Evolutionary conservation across 2,888 invertebrate genomes (phyloP).

Genomic region (Oscheius sp.): DNA sequence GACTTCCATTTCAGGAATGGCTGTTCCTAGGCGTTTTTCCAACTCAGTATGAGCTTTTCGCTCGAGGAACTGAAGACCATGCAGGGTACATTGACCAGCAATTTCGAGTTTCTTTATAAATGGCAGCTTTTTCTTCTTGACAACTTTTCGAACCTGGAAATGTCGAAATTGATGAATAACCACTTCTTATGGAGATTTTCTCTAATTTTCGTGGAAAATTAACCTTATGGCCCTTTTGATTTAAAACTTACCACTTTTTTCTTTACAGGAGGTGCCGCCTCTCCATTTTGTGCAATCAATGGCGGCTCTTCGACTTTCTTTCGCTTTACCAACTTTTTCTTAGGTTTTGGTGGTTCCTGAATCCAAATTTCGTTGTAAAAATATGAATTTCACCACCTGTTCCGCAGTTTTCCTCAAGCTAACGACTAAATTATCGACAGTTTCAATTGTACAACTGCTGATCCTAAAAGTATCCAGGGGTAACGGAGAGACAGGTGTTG

Average conservation of each 20-base stretch:
- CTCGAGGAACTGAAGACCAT: constrained; percentile 54
- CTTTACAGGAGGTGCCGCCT: constrained; percentile 7
- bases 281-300: constrained; percentile 2
- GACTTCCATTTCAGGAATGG: constrained; percentile 52
- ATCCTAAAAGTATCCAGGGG: constrained; percentile 57
- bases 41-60: constrained; percentile 55
- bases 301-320: constrained; percentile 25
- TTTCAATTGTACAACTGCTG: constrained; percentile 54
- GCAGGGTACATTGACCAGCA: constrained; percentile 57
- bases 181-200: no score
- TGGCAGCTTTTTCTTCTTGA: constrained; percentile 43
- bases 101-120: constrained; percentile 54
- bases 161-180: background rate
- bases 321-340: constrained; percentile 41
- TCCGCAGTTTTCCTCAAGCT: constrained; percentile 39
- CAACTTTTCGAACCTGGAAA: constrained; percentile 42
- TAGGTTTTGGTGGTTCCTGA: constrained; percentile 40
- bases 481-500: constrained; percentile 49
- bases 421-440: constrained; percentile 52
- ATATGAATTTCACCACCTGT: no score
- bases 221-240: no score
- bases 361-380: no score
- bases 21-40: constrained; percentile 46
- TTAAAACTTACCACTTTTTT: constrained; percentile 21
- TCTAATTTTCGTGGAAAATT: no score